A percentile compares a stretch with the other conserved stretches of the same genome.
phyloP scores from a whole-genome alignment of 2,113 vertebrate genomes.

The Poecilia latipinna region DNA sequence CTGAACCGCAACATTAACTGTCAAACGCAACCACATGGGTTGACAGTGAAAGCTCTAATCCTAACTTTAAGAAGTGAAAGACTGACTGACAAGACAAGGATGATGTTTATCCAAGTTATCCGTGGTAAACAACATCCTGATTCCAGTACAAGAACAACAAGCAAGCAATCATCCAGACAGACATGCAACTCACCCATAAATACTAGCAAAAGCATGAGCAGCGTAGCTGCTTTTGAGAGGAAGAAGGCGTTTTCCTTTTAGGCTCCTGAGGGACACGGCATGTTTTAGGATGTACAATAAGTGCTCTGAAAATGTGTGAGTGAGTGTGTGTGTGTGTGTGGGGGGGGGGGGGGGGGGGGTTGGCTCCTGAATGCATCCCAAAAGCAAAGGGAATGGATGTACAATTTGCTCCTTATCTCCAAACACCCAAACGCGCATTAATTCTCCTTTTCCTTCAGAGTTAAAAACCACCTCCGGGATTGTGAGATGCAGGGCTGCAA shows the following conservation, averaged over 20 bases:
- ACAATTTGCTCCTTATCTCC: slow-evolving; percentile 28
- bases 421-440: slow-evolving; percentile 21
- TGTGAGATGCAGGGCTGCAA: slow-evolving; percentile 34
- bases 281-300: slow-evolving; percentile 74
- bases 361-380: slow-evolving; percentile 66
- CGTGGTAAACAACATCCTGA: slow-evolving; percentile 13
- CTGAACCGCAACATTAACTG: background rate
- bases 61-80: slow-evolving; percentile 1
- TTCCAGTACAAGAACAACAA: slow-evolving; percentile 1
- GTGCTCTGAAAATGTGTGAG: slow-evolving; percentile 46
- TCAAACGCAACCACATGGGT: background rate
- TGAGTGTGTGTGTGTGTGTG: slow-evolving; percentile 11
- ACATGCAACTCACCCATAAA: slow-evolving; percentile 18
- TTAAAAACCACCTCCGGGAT: slow-evolving; percentile 53
- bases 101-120: slow-evolving; percentile 32
- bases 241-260: slow-evolving; percentile 70
- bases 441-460: slow-evolving; percentile 45
- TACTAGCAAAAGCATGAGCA: slow-evolving; percentile 19
- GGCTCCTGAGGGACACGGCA: slow-evolving; percentile 64
- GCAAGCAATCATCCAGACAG: slow-evolving; percentile 6
- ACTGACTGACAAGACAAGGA: slow-evolving; percentile 14
- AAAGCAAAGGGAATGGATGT: slow-evolving; percentile 54
- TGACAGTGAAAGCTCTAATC: background rate
- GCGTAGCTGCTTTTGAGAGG: slow-evolving; percentile 52
- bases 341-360: slow-evolving; percentile 35